Conservation (phyloP, 2,888 invertebrate species). For the Petrolisthes manimaculis region DNA sequence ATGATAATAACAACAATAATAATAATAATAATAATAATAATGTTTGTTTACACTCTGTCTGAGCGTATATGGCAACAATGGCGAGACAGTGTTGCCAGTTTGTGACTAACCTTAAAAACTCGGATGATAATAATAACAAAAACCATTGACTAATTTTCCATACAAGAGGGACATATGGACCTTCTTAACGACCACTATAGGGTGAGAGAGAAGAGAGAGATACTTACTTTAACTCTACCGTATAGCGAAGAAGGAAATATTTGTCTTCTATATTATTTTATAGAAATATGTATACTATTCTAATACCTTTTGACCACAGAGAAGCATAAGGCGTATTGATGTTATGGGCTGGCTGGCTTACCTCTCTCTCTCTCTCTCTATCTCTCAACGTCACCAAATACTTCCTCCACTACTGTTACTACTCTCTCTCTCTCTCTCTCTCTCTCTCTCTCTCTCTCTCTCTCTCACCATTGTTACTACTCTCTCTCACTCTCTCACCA, state of each 20-base stretch:
- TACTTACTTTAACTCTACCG: slow-evolving; percentile 5
- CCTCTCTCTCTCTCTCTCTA: slow-evolving; percentile 5
- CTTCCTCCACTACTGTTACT: no score
- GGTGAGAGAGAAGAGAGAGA: not conserved
- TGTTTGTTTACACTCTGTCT: no score
- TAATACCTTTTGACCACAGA: slow-evolving; percentile 58
- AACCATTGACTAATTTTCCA: no score
- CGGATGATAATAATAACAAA: no score
- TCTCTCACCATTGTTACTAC: not conserved
- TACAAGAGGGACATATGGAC: no score
- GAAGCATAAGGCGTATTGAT: slow-evolving; percentile 46
- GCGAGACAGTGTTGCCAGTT: no score
- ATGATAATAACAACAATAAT: no score
- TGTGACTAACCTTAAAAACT: no score
- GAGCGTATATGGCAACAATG: no score
- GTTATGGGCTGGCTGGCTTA: not conserved
- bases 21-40: no score
- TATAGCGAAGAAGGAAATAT: slow-evolving; percentile 35
- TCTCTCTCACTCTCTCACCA: not conserved
- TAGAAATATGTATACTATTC: slow-evolving; percentile 62
- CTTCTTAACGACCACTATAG: not conserved
- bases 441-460: not conserved
- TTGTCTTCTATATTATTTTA: slow-evolving; percentile 58
- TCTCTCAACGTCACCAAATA: not conserved
- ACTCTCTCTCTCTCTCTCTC: not conserved